These are phyloP conservation scores for Catharus minimus DNA, from an alignment of 2,113 vertebrate genomes.

Conservation along the genomic window DNA sequence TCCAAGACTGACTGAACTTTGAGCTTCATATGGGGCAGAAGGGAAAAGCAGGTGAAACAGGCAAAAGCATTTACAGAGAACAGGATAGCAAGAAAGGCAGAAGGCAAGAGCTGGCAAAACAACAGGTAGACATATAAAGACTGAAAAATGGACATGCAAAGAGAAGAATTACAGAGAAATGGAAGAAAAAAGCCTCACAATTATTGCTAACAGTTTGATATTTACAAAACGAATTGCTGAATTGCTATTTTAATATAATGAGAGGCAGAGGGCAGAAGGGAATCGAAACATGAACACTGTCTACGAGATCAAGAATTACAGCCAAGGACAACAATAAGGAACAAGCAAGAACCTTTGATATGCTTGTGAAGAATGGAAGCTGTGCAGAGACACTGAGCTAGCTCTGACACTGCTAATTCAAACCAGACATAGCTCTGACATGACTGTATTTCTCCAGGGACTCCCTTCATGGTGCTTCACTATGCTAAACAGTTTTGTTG, in stretches of 20 bases:
- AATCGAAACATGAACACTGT: not conserved
- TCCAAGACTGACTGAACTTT: not conserved
- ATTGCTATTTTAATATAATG: not conserved
- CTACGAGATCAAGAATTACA: not conserved
- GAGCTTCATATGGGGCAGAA: not conserved
- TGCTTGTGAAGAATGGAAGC: not conserved
- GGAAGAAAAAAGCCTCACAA: not conserved
- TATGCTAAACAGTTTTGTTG: not conserved
- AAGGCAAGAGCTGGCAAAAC: not conserved
- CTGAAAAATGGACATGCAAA: not conserved
- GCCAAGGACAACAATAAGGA: not conserved
- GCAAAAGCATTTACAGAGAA: not conserved
- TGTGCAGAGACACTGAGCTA: not conserved
- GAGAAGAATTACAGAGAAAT: not conserved
- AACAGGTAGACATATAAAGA: not conserved
- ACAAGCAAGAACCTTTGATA: not conserved
- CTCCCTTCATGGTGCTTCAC: not conserved
- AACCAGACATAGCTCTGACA: slow-evolving; percentile 16
- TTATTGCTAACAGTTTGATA: not conserved
- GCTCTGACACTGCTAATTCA: not conserved
- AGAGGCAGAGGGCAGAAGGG: not conserved
- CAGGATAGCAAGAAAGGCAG: not conserved
- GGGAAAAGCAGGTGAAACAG: not conserved
- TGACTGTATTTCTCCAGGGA: slow-evolving; percentile 2
- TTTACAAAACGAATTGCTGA: not conserved